These are phyloP conservation scores for Trachymyrmex septentrionalis DNA, from an alignment of 1,140 invertebrate species.

Conservation along the genomic window DNA sequence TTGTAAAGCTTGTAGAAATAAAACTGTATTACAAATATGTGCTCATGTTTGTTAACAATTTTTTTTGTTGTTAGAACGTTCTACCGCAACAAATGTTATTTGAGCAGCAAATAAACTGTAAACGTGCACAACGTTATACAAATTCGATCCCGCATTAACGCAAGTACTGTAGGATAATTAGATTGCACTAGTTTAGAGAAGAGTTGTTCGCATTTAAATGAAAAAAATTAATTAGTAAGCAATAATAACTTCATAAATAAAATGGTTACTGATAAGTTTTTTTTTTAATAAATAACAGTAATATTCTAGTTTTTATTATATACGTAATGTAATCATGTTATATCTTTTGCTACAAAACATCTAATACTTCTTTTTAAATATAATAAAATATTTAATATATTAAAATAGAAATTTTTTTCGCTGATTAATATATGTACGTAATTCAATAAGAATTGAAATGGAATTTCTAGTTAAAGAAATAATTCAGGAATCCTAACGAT, in stretches of 20 bases:
- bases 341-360: background rate
- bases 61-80: background rate
- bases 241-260: background rate
- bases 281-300: background rate
- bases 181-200: background rate
- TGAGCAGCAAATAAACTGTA: constrained; percentile 1
- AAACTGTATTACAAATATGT: constrained; percentile 23
- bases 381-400: background rate
- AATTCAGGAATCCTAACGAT: background rate
- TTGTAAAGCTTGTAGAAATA: constrained; percentile 7
- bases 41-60: background rate
- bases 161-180: background rate
- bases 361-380: background rate
- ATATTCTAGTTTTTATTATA: background rate
- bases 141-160: background rate
- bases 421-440: background rate
- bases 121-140: background rate
- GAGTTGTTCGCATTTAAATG: background rate
- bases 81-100: background rate
- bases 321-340: background rate
- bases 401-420: background rate
- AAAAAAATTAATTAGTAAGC: background rate
- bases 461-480: constrained; percentile 6
- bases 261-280: background rate
- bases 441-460: constrained; percentile 27